Evolutionary conservation across 2,888 invertebrate genomes (phyloP), one percentile per base, ranked within the genome.

Genomic region (Sinhomidia bicolor): DNA sequence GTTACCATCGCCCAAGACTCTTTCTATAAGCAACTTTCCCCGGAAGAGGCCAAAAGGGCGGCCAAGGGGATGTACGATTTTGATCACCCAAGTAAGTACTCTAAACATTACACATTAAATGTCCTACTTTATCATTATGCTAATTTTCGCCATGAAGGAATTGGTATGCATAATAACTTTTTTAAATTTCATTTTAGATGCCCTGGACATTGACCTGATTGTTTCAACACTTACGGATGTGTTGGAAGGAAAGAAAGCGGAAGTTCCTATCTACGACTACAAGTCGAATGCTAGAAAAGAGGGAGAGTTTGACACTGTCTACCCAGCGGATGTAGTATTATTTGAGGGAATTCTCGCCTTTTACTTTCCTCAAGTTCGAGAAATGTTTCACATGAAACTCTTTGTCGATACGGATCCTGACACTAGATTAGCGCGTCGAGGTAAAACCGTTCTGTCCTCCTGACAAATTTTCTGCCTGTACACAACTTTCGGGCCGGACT

Each of bases 401-500:
- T 99, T 99, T 94, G 99, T 99, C 3, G 99, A 99, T 93, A 99
- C 99, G 0, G 99, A 99, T 94, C 99, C 99, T 0, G 99, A 99
- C 93, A 99, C 99, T 0, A 95, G 99, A 93, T 95, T 99, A 26
- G 98, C 99, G 0, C 95, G 99, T 92, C 95, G 99, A 96, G 99
- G 99, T 99, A 9, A 41, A n/a, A n/a, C 5, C 20, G 17, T 26
- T 14, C 10, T 29, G n/a, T 29, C n/a, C 41, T 32, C 47, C 36
- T n/a, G n/a, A n/a, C n/a, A n/a, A n/a, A n/a, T n/a, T n/a, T n/a
- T n/a, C n/a, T n/a, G n/a, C n/a, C n/a, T 76, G 29, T 32, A 26
- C 23, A 76, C 4, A 23, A n/a, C n/a, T n/a, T n/a, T n/a, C n/a
- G n/a, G n/a, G n/a, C n/a, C n/a, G n/a, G n/a, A n/a, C n/a, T n/a